Conservation (phyloP, 2,113 vertebrate species). For the Raja brachyura region DNA sequence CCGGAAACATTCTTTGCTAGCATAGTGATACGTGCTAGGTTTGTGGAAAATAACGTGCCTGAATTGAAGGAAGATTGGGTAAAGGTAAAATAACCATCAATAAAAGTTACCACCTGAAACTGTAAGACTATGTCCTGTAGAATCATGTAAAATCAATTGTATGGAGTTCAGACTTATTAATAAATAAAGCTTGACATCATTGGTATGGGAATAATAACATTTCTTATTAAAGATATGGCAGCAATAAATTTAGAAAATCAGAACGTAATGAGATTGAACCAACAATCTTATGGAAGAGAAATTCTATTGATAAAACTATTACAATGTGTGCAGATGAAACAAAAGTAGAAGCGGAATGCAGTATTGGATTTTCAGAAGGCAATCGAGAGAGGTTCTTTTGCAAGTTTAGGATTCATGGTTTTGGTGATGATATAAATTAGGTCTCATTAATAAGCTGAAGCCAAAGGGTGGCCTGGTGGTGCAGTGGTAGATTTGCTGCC, state of each 20-base stretch:
- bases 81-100: neutral
- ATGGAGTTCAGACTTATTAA: neutral
- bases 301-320: neutral
- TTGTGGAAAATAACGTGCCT: neutral
- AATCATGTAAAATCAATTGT: neutral
- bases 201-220: neutral
- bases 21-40: neutral
- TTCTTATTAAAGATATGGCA: neutral
- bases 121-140: neutral
- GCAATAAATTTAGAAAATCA: neutral
- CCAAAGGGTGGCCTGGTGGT: neutral
- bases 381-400: neutral
- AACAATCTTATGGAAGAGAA: neutral
- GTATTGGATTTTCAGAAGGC: neutral
- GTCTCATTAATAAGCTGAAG: neutral
- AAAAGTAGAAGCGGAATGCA: neutral
- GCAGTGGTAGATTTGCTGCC: no score
- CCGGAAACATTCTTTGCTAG: neutral
- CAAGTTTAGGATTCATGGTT: neutral
- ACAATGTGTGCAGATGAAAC: neutral
- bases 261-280: neutral
- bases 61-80: neutral
- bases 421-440: neutral
- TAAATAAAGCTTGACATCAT: neutral
- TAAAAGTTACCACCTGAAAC: neutral